These are phyloP conservation scores for Atta colombica DNA, from an alignment of 1,140 invertebrate genomes.

Conservation along the genomic window DNA sequence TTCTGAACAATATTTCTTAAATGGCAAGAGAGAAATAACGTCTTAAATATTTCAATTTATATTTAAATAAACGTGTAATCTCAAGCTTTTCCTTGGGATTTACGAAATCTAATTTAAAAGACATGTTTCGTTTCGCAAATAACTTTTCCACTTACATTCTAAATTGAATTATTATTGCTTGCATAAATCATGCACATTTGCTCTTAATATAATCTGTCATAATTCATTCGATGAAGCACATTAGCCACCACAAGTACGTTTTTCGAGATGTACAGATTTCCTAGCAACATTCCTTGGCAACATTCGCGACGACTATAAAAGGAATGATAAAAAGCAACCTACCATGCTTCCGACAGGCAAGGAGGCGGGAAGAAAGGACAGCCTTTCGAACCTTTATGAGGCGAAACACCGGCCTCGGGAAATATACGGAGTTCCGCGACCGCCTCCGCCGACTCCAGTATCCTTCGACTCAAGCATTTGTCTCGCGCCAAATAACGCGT, in stretches of 20 bases:
- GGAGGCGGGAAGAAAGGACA: conserved; percentile 18
- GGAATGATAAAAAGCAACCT: conserved; percentile 61
- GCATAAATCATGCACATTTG: background rate
- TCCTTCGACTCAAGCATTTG: conserved; percentile 76
- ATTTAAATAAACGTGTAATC: conserved; percentile 24
- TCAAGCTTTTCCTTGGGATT: background rate
- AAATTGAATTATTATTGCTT: background rate
- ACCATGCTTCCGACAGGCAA: conserved; percentile 42
- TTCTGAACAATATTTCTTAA: background rate
- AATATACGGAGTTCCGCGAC: conserved; percentile 65
- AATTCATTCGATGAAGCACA: conserved; percentile 32
- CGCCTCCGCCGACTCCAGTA: conserved; percentile 39
- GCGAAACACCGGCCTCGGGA: conserved; percentile 59
- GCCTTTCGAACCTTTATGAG: conserved; percentile 59
- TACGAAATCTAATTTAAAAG: background rate
- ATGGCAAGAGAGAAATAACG: background rate
- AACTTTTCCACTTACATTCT: background rate
- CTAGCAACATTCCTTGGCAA: conserved; percentile 35
- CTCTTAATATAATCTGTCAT: background rate
- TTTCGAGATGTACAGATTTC: conserved; percentile 29
- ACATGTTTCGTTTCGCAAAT: background rate
- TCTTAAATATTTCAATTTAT: conserved; percentile 35
- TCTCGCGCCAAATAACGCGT: conserved; percentile 79
- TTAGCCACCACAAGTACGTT: background rate
- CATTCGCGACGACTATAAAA: conserved; percentile 57